phyloP scores from a whole-genome alignment of 2,888 invertebrate species.

The Minunthozetes semirufus region DNA sequence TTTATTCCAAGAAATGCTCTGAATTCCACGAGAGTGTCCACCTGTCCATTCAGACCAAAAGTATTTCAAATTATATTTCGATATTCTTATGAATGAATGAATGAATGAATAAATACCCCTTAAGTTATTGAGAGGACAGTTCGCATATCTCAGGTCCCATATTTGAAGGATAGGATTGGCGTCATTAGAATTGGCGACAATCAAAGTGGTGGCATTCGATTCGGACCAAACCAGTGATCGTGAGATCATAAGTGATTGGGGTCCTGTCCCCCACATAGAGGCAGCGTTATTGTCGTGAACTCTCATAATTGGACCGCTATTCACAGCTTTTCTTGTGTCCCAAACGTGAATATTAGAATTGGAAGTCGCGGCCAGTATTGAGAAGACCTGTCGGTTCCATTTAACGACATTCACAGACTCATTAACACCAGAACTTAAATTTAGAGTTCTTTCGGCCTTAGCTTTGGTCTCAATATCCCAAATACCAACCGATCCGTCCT shows the following conservation, averaged over 20 bases:
- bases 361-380: conserved; percentile 5
- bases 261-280: conserved; percentile 4
- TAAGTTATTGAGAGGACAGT: conserved; percentile 21
- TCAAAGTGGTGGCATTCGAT: not conserved
- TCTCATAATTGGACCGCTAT: conserved; percentile 25
- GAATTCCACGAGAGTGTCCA: conserved; percentile 20
- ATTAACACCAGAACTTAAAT: not conserved
- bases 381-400: conserved; percentile 22
- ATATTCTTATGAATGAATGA: no score
- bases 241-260: not conserved
- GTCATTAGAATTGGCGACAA: conserved; percentile 28
- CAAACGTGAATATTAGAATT: conserved; percentile 26
- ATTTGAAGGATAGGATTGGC: conserved; percentile 20
- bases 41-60: not conserved
- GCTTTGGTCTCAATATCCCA: conserved; percentile 22
- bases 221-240: conserved; percentile 12
- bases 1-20: conserved; percentile 27
- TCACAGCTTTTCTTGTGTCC: conserved; percentile 12
- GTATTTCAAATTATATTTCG: no score
- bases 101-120: no score
- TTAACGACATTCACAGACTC: conserved; percentile 10
- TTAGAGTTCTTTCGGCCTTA: conserved; percentile 3
- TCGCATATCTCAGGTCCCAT: conserved; percentile 27
- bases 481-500: conserved; percentile 7
- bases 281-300: conserved; percentile 19